These are phyloP conservation scores for Nematopogon swammerdamellus DNA, from an alignment of 2,888 invertebrate genomes.

Conservation along the genomic window DNA sequence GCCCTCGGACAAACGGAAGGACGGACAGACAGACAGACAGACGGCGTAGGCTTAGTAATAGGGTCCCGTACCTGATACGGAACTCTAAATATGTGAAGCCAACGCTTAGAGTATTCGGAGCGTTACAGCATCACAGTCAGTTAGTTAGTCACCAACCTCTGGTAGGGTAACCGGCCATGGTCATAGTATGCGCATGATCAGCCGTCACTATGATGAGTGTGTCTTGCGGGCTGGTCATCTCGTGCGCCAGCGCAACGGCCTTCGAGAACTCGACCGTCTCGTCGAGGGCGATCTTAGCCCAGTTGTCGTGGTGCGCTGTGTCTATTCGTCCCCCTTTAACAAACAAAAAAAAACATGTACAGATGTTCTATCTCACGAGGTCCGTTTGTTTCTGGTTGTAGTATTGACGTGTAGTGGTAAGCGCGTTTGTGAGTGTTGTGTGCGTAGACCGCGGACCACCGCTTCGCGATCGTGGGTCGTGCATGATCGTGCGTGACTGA, in stretches of 20 bases:
- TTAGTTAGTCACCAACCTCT: constrained; percentile 17
- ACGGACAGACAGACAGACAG: no score
- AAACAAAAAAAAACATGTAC: constrained; percentile 2
- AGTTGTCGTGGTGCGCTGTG: constrained; percentile 56
- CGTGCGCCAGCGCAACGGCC: constrained; percentile 33
- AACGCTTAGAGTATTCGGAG: background rate
- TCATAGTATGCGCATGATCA: constrained; percentile 57
- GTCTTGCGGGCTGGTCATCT: constrained; percentile 28
- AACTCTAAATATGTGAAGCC: background rate
- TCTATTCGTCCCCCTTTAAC: constrained; percentile 46
- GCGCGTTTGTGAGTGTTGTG: no score
- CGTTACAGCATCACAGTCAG: background rate
- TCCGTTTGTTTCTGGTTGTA: no score
- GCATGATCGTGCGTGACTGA: no score
- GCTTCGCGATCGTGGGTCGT: no score
- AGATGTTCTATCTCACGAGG: no score
- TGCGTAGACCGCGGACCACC: no score
- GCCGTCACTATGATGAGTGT: constrained; percentile 68
- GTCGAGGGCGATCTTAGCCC: constrained; percentile 55
- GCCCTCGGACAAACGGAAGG: no score
- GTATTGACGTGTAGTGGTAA: no score
- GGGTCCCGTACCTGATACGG: no score
- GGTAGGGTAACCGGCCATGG: constrained; percentile 48
- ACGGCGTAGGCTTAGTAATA: no score
- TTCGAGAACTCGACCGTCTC: constrained; percentile 66